A percentile compares a stretch with the other conserved stretches of the same genome.
Evolutionary conservation across 2,797 vertebrate genomes (phyloP).

Genomic region (Capromys pilorides): DNA sequence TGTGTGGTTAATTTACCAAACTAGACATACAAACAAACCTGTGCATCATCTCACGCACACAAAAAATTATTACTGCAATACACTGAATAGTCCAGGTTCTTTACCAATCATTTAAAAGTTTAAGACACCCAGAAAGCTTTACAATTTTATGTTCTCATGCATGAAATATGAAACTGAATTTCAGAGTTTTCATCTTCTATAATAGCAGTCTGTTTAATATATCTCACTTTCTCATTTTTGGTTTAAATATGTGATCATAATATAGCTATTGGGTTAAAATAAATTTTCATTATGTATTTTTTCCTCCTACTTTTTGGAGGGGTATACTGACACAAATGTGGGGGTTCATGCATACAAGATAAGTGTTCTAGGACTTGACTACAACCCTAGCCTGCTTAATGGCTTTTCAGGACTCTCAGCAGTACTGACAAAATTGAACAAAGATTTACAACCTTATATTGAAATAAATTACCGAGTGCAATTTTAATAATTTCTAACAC

Average conservation of each 20-base stretch:
- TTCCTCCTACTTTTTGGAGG: background rate
- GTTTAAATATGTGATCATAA: background rate
- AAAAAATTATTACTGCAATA: background rate
- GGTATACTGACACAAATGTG: too few relatives aligned
- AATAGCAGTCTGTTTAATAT: background rate
- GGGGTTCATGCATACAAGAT: background rate
- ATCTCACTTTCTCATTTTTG: background rate
- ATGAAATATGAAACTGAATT: conserved; percentile 44
- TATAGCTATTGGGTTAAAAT: background rate
- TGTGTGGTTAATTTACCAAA: background rate
- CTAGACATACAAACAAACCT: background rate
- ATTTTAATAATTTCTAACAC: background rate
- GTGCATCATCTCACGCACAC: conserved; percentile 35
- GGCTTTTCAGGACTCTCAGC: background rate
- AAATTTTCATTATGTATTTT: background rate
- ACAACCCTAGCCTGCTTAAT: background rate
- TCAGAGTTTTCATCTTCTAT: background rate
- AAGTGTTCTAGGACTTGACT: background rate
- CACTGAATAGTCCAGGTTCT: background rate
- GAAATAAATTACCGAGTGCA: background rate
- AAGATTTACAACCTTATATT: background rate
- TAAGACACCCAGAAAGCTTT: background rate
- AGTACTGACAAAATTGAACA: background rate
- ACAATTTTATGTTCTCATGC: background rate
- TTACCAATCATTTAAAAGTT: conserved; percentile 11